Conservation (phyloP, 2,113 vertebrate genomes). For the Marmota flaviventris region DNA sequence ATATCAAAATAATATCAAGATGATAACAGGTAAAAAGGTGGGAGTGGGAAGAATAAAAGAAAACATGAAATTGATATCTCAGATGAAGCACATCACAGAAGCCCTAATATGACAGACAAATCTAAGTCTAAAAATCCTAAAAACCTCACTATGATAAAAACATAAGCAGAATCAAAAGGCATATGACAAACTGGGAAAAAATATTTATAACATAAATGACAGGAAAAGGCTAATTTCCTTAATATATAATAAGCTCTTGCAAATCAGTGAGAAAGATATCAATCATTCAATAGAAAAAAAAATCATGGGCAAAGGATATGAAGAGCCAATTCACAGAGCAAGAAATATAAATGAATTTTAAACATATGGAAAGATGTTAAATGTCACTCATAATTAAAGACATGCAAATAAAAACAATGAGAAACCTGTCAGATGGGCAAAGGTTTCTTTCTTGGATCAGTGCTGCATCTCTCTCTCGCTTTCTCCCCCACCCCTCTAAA, state of each 20-base stretch:
- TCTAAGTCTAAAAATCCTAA: constrained; percentile 22
- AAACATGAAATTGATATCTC: neutral
- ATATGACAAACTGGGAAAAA: constrained; percentile 74
- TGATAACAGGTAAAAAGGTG: neutral
- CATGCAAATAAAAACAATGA: constrained; percentile 32
- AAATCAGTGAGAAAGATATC: constrained; percentile 76
- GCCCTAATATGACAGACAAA: constrained; percentile 4
- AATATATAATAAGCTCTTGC: constrained; percentile 77
- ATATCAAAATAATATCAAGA: neutral
- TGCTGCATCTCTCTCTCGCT: neutral
- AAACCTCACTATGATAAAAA: constrained; percentile 54
- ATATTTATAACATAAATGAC: constrained; percentile 78
- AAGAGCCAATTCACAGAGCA: constrained; percentile 54
- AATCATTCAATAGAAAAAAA: constrained; percentile 70
- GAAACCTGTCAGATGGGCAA: constrained; percentile 19
- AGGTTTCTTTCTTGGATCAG: neutral
- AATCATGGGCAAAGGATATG: constrained; percentile 15
- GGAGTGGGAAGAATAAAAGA: neutral
- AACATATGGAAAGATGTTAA: constrained; percentile 51
- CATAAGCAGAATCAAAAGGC: constrained; percentile 74
- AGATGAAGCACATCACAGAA: neutral
- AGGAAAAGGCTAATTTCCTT: constrained; percentile 79
- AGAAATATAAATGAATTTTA: constrained; percentile 47
- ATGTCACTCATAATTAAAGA: constrained; percentile 68
- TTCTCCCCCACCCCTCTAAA: neutral